Evolutionary conservation across 2,797 vertebrate genomes (phyloP), one percentile per base, ranked within the genome.

Genomic region (Podarcis siculus): DNA sequence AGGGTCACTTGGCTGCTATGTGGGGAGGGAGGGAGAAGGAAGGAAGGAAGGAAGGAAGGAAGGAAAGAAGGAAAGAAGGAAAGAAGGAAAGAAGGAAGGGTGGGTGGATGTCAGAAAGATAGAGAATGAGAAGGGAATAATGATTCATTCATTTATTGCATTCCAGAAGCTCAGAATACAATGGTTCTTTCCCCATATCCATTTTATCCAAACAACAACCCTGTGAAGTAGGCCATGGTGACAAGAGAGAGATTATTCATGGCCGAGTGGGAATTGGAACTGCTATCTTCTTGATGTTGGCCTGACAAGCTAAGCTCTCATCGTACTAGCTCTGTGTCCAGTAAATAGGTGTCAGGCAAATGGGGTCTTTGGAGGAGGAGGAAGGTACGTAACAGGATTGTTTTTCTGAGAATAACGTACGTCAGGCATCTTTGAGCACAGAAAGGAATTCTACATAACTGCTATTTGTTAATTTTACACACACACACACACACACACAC

Each of bases 11-110:
- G 49, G 49, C 49, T 49, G 3, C 49, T 13, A 49, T 25, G 66
- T 23, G 10, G 66, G 21, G 3, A 8, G 66, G 21, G 21, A 69
- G 66, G 7, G 8, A 42, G 42, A 8, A 1, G 8, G 42, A 1
- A 0, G 8, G 42, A 1, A 0, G 8, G 42, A 8, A 1, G 8
- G 42, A 8, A 1, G 8, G 42, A 8, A 42, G 8, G 42, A 8
- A 8, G 9, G 42, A 7, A 39, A 21, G 27, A 21, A 21, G 5
- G 64, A 21, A 67, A 27, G 64, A 67, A 67, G 27, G 64, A 21
- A 67, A 27, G 25, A 67, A 27, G 9, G 66, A 67, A 9, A 27
- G 27, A n/a, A n/a, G n/a, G n/a, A n/a, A n/a, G n/a, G n/a, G n/a
- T n/a, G n/a, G n/a, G n/a, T n/a, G n/a, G 19, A 25, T 23, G 27